A percentile compares a stretch with the other conserved stretches of the same genome.
These are phyloP conservation scores for Rhinogobius similis DNA, from an alignment of 2,113 vertebrate species.

Conservation along the genomic window DNA sequence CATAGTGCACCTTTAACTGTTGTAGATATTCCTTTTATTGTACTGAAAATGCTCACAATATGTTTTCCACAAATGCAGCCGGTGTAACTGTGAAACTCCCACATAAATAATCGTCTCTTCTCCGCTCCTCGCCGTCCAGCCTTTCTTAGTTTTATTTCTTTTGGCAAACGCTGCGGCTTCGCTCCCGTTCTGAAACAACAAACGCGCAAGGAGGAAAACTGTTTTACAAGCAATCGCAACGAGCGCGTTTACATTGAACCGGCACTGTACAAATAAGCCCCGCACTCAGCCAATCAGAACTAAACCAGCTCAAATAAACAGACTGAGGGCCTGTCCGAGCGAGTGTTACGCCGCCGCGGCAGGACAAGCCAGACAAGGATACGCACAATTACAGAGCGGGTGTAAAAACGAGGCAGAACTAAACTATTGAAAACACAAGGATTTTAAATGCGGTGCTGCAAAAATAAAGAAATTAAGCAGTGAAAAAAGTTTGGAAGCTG, in stretches of 20 bases:
- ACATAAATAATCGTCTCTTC: too few relatives aligned
- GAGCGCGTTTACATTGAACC: slow-evolving; percentile 15
- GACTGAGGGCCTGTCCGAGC: neutral
- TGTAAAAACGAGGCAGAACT: neutral
- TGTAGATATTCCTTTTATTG: too few relatives aligned
- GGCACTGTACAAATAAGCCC: neutral
- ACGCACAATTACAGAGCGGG: neutral
- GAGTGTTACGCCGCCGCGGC: neutral
- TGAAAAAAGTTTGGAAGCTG: neutral
- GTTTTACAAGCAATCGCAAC: slow-evolving; percentile 24
- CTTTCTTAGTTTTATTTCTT: slow-evolving; percentile 38
- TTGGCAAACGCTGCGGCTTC: slow-evolving; percentile 46
- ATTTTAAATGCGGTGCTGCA: neutral
- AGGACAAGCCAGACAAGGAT: neutral
- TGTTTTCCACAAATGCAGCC: too few relatives aligned
- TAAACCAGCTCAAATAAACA: neutral
- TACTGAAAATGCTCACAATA: too few relatives aligned
- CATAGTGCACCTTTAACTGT: too few relatives aligned
- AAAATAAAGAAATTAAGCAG: neutral
- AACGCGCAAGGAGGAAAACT: slow-evolving; percentile 15
- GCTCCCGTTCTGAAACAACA: slow-evolving; percentile 32
- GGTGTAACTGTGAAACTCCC: too few relatives aligned
- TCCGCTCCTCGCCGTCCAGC: slow-evolving; percentile 46
- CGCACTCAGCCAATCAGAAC: neutral
- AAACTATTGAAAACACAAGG: neutral